Base-by-base conservation (phyloP, 2,797 vertebrate species). In the Lepilemur ruficaudatus region DNA sequence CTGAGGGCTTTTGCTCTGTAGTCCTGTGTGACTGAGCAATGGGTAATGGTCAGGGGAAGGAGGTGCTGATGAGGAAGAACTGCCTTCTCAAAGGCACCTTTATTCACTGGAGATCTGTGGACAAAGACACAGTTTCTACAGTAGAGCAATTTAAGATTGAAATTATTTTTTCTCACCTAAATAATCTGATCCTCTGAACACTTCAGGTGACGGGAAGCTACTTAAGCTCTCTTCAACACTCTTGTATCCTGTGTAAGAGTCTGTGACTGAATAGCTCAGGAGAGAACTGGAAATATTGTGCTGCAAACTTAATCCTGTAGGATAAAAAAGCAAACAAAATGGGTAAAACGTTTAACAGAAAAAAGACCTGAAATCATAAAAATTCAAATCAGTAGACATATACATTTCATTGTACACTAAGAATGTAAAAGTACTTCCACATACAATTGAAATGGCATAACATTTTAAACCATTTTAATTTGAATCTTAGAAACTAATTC, bases 121-220 rank as follows among this genome's bases (percentile, higher is more conserved):
- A 80, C 57, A 96, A 90, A 94, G 43, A 28, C 46, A 80, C 38
- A 93, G 22, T 72, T 95, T 89, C 17, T 90, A 46, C 4, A 94
- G 18, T 55, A 35, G 13, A 85, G 11, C 23, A 94, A 90, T 25
- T 61, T 70, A 94, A 93, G 30, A 4, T 41, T 78, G n/a, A 78
- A 94, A 95, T 67, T 52, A 95, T 81, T 92, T 65, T 92, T n/a
- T n/a, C 97, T 96, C 92, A 99, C 99, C 98, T 76, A 70, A 97
- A 63, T 0, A 75, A 76, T 99, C 98, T 72, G 97, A 97, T 97
- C 98, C 98, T 97, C 99, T 98, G 97, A 99, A 99, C 69, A 98
- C 98, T 98, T 99, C 99, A 12, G 99, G 99, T 41, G 99, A 99
- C 6, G 99, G 96, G 28, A 98, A 97, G 65, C 94, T 98, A 59